Evolutionary conservation across 2,797 vertebrate genomes (phyloP).

Genomic region (Diplodus puntazzo): DNA sequence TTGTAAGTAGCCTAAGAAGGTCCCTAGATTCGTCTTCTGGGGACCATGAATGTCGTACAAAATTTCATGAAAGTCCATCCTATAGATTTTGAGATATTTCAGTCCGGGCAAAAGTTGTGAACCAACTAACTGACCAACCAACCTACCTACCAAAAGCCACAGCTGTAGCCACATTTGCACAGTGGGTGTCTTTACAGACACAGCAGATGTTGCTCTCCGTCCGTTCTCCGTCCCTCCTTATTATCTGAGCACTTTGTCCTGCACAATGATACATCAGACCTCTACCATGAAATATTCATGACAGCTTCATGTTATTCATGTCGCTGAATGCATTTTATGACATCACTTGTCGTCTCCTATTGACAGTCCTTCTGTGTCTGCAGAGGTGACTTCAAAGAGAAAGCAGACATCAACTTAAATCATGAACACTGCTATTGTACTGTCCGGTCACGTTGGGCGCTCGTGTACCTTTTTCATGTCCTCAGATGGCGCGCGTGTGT

Average conservation of each 20-base stretch:
- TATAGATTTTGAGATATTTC: constrained; percentile 5
- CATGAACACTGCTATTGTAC: constrained; percentile 67
- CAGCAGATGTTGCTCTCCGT: constrained; percentile 20
- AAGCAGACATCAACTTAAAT: constrained; percentile 66
- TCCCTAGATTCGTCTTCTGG: too few species aligned
- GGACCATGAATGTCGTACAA: neutral
- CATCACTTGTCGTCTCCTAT: constrained; percentile 66
- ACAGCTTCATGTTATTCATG: constrained; percentile 63
- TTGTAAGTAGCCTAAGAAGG: too few species aligned
- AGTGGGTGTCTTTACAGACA: constrained; percentile 8
- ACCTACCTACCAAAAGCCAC: too few species aligned
- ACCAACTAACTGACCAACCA: neutral
- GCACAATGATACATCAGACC: constrained; percentile 53
- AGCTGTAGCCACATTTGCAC: constrained; percentile 15
- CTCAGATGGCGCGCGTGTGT: constrained; percentile 42
- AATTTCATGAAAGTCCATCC: neutral
- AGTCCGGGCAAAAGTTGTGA: constrained; percentile 4
- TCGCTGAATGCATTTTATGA: constrained; percentile 61
- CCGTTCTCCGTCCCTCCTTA: constrained; percentile 17
- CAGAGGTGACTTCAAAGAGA: constrained; percentile 80
- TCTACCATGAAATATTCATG: constrained; percentile 72
- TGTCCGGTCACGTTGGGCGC: constrained; percentile 66
- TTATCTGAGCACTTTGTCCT: constrained; percentile 51
- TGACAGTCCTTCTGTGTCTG: constrained; percentile 56
- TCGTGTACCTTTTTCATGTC: constrained; percentile 52